Base-by-base conservation (phyloP, 2,797 vertebrate genomes). In the Paguma larvata region DNA sequence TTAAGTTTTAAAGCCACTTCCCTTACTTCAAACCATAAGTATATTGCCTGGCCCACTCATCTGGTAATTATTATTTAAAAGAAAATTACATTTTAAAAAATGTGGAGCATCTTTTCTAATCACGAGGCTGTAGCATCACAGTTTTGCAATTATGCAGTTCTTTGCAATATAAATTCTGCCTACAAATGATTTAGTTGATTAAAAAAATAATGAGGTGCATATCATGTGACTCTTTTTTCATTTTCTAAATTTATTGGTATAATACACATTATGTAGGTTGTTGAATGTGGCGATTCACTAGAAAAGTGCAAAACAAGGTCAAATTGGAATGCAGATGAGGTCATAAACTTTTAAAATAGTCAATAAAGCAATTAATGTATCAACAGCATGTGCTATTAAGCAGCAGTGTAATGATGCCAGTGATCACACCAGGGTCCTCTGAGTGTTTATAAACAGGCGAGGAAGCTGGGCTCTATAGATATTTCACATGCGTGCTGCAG, bases 351-450 rank as follows among this genome's bases (percentile, higher is more conserved):
- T 98, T 95, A 82, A 97, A 97, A 96, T 97, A 98, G 97, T 99
- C 99, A 98, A 98, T 99, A 98, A 99, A 98, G 97, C 98, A 99
- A 99, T 99, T 99, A 99, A 99, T 98, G 98, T 98, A 98, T 98
- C 98, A 98, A 98, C 96, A 98, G 97, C 98, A 96, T 98, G 95
- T 97, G 89, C 95, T 98, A 97, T 92, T 97, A 97, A 85, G 70
- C 82, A 92, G 85, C 23, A 62, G 85, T 85, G 30, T 89, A 95
- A 82, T 97, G 96, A 96, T 96, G 32, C 84, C 79, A 67, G 73
- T 97, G 97, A 92, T 98, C 88, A 91, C 91, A 93, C 30, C 95
- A 44, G 93, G 92, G 68, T 97, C 92, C 90, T 97, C 83, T 95
- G 59, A 25, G 86, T 97, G 90, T 96, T 85, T 95, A 84, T 95